Base-by-base conservation (phyloP, 1,140 invertebrate species). In the Sarcophaga bullata region DNA sequence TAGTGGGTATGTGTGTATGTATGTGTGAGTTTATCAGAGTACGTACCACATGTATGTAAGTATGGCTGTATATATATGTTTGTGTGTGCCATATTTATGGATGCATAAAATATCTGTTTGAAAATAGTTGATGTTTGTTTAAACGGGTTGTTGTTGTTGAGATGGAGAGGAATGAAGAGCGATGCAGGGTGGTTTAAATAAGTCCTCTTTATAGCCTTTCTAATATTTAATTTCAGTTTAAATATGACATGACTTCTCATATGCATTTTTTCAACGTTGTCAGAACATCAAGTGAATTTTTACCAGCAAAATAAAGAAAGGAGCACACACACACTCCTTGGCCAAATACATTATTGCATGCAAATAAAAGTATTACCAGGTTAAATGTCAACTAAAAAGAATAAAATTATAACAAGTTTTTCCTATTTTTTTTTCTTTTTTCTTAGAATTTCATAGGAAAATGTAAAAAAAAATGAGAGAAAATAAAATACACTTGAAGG, bases 231-330 rank as follows among this genome's bases (percentile, higher is more conserved):
- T 6, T 68, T 68, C 10, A 68, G n/a, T 68, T 25, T 25, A 19
- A 9, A 25, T 68, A 68, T 68, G 62, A 68, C n/a, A 68, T 68
- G 62, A 68, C 62, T 68, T 68, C n/a, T 68, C 62, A 68, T 68
- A 68, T 17, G 15, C 52, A 54, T 54, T 13, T n/a, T 10, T 62
- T 8, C 3, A 68, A 68, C 62, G n/a, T 8, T n/a, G 10, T 5
- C 25, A 68, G n/a, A 15, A 6, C 58, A 68, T 68, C 62, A 68
- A 19, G 62, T 68, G 62, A 68, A 68, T 19, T 68, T 68, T 19
- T n/a, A 13, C 1, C 1, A 37, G 4, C 25, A 37, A 37, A 37
- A 37, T 2, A 37, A 4, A 37, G 25, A 37, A 37, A 37, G 25
- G 4, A 37, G 25, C 25, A 37, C 25, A 2, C 25, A 37, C 25